A percentile compares a stretch with the other conserved stretches of the same genome.
Evolutionary conservation across 1,140 invertebrate genomes (phyloP).

Genomic region (Hylyphantes graminicola): DNA sequence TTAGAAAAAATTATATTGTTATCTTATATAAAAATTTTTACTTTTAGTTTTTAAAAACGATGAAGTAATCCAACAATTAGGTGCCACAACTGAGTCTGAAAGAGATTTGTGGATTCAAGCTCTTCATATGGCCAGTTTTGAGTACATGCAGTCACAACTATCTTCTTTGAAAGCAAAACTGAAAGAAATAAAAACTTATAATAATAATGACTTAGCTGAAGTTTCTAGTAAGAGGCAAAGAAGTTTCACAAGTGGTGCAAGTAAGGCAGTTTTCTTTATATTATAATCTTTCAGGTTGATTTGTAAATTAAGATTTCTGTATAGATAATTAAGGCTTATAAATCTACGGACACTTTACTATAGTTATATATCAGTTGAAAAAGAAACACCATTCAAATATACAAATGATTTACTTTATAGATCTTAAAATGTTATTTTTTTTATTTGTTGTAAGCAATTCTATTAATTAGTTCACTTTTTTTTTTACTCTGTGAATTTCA

Average conservation of each 20-base stretch:
- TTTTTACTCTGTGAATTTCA: too few species aligned
- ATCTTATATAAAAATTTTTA: background rate
- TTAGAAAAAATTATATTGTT: background rate
- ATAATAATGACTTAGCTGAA: slow-evolving; percentile 7
- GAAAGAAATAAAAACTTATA: slow-evolving; percentile 59
- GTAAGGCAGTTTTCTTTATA: slow-evolving; percentile 19
- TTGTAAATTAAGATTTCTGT: too few species aligned
- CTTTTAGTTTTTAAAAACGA: slow-evolving; percentile 48
- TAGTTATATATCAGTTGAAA: too few species aligned
- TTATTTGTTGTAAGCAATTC: too few species aligned
- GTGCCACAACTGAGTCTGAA: slow-evolving; percentile 82
- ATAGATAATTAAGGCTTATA: too few species aligned
- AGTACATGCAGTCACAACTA: slow-evolving; percentile 82
- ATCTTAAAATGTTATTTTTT: too few species aligned
- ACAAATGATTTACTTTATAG: too few species aligned
- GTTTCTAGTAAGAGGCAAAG: slow-evolving; percentile 32
- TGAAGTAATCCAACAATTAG: slow-evolving; percentile 76
- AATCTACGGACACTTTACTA: too few species aligned
- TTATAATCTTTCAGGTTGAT: background rate
- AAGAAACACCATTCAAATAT: too few species aligned
- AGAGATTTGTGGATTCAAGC: slow-evolving; percentile 87
- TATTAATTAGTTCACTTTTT: too few species aligned
- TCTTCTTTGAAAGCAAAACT: slow-evolving; percentile 73
- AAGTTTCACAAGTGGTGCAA: slow-evolving; percentile 30
- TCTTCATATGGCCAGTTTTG: slow-evolving; percentile 86